Evolutionary conservation across 2,888 invertebrate species (phyloP).

Genomic region (Dilophus febrilis): DNA sequence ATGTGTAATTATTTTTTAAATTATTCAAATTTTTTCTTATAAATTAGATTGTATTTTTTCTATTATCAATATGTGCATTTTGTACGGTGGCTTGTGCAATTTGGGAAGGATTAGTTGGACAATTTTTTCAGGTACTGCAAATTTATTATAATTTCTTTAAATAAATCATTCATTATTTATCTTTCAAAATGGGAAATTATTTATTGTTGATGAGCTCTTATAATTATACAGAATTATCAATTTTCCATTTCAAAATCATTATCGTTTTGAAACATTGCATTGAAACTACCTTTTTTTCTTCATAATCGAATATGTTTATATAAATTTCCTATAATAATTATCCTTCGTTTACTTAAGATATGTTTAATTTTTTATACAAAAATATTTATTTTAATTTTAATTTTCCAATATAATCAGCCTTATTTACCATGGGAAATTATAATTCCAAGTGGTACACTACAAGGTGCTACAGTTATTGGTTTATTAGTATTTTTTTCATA

Average conservation of each 20-base stretch:
- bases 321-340: too few species aligned
- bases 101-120: conserved; percentile 90
- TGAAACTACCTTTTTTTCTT: too few species aligned
- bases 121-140: conserved; percentile 52
- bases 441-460: conserved; percentile 65
- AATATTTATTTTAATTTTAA: too few species aligned
- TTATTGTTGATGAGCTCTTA: too few species aligned
- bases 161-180: too few species aligned
- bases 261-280: too few species aligned
- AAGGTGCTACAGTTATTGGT: conserved; percentile 83
- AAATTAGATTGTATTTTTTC: conserved; percentile 85
- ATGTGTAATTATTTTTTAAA: background rate
- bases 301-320: too few species aligned
- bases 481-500: conserved; percentile 97
- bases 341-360: too few species aligned
- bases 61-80: conserved; percentile 92
- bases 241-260: too few species aligned
- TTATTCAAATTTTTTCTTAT: background rate
- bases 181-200: too few species aligned
- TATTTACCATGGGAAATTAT: conserved; percentile 91
- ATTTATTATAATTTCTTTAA: background rate
- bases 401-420: conserved; percentile 29
- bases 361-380: too few species aligned
- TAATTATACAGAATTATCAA: too few species aligned
- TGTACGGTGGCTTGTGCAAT: conserved; percentile 95